Evolutionary conservation across 2,113 vertebrate genomes (phyloP).

Genomic region (Psephotus haematonotus): DNA sequence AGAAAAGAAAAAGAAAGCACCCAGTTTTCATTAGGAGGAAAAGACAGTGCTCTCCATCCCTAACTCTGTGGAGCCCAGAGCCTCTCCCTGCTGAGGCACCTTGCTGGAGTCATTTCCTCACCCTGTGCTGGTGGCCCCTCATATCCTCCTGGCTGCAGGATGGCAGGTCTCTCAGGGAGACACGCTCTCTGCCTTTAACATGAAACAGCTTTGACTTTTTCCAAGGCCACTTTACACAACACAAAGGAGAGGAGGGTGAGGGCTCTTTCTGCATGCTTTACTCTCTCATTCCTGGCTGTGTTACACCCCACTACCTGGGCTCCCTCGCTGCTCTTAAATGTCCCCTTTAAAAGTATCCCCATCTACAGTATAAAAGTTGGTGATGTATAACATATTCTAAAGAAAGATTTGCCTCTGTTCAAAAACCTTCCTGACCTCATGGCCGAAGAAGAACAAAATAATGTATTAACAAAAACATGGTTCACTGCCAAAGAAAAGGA

Average conservation of each 20-base stretch:
- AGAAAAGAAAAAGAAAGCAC: too few relatives aligned
- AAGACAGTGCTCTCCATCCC: not conserved
- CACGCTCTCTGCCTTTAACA: not conserved
- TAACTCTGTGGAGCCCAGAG: rapidly evolving
- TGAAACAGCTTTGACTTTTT: not conserved
- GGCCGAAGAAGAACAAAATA: constrained; percentile 79
- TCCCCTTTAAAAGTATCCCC: not conserved
- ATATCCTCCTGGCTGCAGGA: not conserved
- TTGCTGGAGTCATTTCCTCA: not conserved
- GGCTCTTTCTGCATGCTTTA: not conserved
- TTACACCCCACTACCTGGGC: not conserved
- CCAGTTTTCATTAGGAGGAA: not conserved
- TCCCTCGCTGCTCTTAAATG: not conserved
- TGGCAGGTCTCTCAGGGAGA: not conserved
- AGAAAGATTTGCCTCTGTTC: constrained; percentile 65
- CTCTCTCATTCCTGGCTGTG: not conserved
- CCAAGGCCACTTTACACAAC: not conserved
- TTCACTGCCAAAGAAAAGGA: constrained; percentile 79
- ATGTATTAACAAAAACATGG: constrained; percentile 78
- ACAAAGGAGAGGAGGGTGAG: not conserved
- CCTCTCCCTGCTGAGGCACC: not conserved
- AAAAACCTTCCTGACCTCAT: constrained; percentile 70
- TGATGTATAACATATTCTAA: constrained; percentile 35
- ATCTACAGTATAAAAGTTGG: constrained; percentile 4
- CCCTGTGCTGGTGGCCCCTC: not conserved